These are phyloP conservation scores for Drosophila prostipennis DNA, from an alignment of 2,888 invertebrate species.

Conservation along the genomic window DNA sequence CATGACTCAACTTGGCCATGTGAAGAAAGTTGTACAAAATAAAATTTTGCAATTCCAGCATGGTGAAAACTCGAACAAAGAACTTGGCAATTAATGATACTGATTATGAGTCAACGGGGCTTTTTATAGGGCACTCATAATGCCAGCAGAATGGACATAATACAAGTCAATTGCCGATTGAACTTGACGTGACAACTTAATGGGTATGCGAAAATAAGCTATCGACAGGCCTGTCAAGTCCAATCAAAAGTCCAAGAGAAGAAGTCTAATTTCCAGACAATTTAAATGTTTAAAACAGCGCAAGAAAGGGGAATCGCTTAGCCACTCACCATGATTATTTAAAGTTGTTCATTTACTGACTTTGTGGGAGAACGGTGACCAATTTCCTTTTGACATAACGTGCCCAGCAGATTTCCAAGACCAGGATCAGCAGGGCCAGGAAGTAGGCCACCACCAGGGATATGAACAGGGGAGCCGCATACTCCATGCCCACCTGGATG, in stretches of 20 bases:
- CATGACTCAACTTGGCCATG: constrained; percentile 48
- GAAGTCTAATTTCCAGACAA: not conserved
- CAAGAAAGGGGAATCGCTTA: not conserved
- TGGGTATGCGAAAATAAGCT: not conserved
- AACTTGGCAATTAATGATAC: constrained; percentile 20
- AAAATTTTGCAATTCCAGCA: constrained; percentile 45
- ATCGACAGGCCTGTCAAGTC: not conserved
- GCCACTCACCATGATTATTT: constrained; percentile 6
- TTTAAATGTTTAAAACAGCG: not conserved
- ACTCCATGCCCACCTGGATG: constrained; percentile 80
- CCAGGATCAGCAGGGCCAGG: constrained; percentile 52
- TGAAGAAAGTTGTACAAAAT: constrained; percentile 61
- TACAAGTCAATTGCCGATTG: not conserved
- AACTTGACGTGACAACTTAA: constrained; percentile 23
- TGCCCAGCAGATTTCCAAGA: constrained; percentile 64
- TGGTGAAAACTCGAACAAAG: not conserved
- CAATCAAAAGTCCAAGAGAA: not conserved
- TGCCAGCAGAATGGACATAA: constrained; percentile 9
- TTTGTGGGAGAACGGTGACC: not conserved
- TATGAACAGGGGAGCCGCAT: constrained; percentile 78
- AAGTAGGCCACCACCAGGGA: constrained; percentile 59
- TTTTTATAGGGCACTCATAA: constrained; percentile 55
- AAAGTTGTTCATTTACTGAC: not conserved
- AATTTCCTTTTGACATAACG: constrained; percentile 8
- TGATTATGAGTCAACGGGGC: not conserved